phyloP scores from a whole-genome alignment of 1,140 invertebrate species.

The Dryas iulia region DNA sequence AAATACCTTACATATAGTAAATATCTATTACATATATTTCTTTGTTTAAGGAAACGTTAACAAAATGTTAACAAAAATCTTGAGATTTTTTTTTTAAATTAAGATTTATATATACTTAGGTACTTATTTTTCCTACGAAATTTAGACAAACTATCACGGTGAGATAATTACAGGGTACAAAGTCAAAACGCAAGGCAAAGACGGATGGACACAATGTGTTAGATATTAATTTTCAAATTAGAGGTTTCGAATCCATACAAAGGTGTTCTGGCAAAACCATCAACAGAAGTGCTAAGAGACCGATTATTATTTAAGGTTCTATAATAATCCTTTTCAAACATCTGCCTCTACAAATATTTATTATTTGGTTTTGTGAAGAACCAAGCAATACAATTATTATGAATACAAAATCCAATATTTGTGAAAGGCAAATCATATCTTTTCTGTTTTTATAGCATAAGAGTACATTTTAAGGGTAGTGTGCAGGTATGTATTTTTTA shows the following conservation, averaged over 20 bases:
- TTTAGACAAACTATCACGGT: constrained; percentile 2
- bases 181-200: constrained; percentile 49
- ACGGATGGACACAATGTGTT: constrained; percentile 74
- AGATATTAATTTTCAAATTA: constrained; percentile 78
- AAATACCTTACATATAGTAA: too few species aligned
- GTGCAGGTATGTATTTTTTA: too few species aligned
- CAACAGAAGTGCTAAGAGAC: constrained; percentile 72
- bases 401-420: constrained; percentile 22
- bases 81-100: too few species aligned
- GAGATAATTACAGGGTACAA: constrained; percentile 29
- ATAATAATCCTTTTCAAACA: constrained; percentile 62
- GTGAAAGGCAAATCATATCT: background rate
- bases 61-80: too few species aligned
- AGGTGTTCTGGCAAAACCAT: constrained; percentile 69
- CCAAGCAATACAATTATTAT: constrained; percentile 9
- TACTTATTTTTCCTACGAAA: too few species aligned
- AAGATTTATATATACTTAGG: too few species aligned
- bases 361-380: constrained; percentile 50
- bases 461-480: too few species aligned
- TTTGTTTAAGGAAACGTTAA: too few species aligned
- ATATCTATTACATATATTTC: too few species aligned
- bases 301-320: constrained; percentile 70
- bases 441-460: background rate
- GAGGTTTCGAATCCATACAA: constrained; percentile 57
- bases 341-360: constrained; percentile 77